These are phyloP conservation scores for Calephelis perditalis DNA, from an alignment of 2,888 invertebrate genomes.

Conservation along the genomic window DNA sequence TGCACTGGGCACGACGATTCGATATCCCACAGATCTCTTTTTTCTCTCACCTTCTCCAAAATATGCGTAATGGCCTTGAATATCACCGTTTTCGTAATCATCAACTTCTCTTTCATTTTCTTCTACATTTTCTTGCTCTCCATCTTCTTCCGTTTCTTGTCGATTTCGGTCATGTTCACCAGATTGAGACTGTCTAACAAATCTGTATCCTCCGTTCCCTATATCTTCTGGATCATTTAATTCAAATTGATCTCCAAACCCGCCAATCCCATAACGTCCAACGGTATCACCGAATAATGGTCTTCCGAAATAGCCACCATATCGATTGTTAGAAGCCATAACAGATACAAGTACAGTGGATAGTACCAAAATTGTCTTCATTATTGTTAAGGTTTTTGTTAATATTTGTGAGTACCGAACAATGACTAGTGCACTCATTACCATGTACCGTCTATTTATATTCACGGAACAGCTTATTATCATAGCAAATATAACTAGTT, in stretches of 20 bases:
- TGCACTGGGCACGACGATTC: background rate
- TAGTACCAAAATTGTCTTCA: background rate
- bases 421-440: background rate
- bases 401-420: background rate
- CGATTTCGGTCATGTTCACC: background rate
- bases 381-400: background rate
- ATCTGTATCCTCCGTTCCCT: background rate
- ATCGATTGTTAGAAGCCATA: background rate
- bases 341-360: background rate
- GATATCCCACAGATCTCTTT: background rate
- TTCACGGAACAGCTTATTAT: background rate
- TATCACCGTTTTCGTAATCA: background rate
- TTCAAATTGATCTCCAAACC: background rate
- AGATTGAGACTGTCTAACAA: background rate
- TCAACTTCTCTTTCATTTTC: background rate
- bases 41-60: background rate
- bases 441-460: background rate
- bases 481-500: background rate
- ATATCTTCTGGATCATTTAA: background rate
- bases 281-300: background rate
- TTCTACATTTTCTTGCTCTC: background rate
- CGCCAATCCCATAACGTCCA: background rate
- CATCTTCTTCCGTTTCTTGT: background rate
- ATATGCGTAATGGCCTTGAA: background rate
- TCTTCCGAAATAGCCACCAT: background rate